These are phyloP conservation scores for Atractosteus spatula DNA, from an alignment of 2,113 vertebrate genomes.

Conservation along the genomic window DNA sequence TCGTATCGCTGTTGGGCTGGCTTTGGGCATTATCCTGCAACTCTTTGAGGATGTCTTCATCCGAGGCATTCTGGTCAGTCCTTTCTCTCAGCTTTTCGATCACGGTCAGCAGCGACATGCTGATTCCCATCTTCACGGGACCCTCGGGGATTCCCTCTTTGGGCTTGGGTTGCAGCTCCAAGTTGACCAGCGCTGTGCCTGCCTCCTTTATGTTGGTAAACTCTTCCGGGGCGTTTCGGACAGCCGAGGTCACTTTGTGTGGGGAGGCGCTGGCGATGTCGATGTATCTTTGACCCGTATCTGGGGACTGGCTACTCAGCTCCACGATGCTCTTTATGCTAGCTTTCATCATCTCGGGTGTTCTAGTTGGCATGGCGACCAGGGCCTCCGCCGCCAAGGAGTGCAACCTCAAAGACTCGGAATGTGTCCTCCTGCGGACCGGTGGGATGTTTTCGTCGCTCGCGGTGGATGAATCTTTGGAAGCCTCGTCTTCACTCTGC, in stretches of 20 bases:
- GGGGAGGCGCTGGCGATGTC: conserved; percentile 41
- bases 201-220: conserved; percentile 57
- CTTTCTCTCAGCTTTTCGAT: conserved; percentile 91
- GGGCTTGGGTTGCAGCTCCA: conserved; percentile 54
- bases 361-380: conserved; percentile 90
- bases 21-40: conserved; percentile 89
- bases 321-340: conserved; percentile 53
- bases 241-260: conserved; percentile 51
- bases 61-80: conserved; percentile 90
- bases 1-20: conserved; percentile 48
- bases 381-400: conserved; percentile 92
- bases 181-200: conserved; percentile 59
- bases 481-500: conserved; percentile 16
- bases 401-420: conserved; percentile 88
- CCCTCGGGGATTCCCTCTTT: conserved; percentile 69
- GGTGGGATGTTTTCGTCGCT: conserved; percentile 86
- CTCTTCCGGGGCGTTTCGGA: conserved; percentile 46
- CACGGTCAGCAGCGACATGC: conserved; percentile 89
- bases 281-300: conserved; percentile 57
- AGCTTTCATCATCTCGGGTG: conserved; percentile 70
- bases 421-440: conserved; percentile 85
- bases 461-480: conserved; percentile 33
- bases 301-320: conserved; percentile 49
- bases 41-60: conserved; percentile 93
- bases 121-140: conserved; percentile 88